Base-by-base conservation (phyloP, 2,797 vertebrate genomes). In the Clarias fuscus region DNA sequence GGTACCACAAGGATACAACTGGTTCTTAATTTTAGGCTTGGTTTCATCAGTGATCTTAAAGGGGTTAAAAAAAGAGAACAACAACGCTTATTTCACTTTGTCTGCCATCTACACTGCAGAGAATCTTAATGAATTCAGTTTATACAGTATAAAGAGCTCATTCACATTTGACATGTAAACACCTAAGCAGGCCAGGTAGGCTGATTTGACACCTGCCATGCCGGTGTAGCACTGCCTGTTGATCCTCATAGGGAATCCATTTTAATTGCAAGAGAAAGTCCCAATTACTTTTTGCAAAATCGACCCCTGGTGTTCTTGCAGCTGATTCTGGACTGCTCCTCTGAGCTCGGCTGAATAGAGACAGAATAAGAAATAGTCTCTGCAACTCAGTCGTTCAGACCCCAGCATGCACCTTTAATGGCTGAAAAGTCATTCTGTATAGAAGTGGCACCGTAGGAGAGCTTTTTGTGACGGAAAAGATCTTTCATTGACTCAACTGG, bases 381-480 rank as follows among this genome's bases (percentile, higher is more conserved):
- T 27, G 30, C 30, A 22, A 64, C 43, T 53, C 30, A 65, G 73
- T 48, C 15, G 20, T 85, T 84, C 85, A 84, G 59, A 79, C 24
- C 85, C 59, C 85, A 82, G 83, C 82, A 70, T 85, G 83, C 33
- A 30, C 61, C 27, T 56, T 71, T 79, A 76, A 58, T 83, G 75
- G 70, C 79, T 84, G 71, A 84, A 79, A 86, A 89, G 83, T 85
- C 86, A 86, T 87, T 82, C 77, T 88, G 84, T 75, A 82, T 82
- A 86, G 86, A 62, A 83, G 27, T 58, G 61, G 40, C 37, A 71
- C 86, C 37, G 62, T 24, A 82, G 84, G 83, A 90, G 27, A 68
- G 85, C 81, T 88, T 89, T 89, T 88, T 85, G 88, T 89, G 88
- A 76, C 83, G 56, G 75, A 86, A 90, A 88, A 86, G 86, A 88